Percentiles rank a stretch among this genome's conserved stretches.
These are phyloP conservation scores for Larimichthys crocea DNA, from an alignment of 2,113 vertebrate genomes.

Conservation along the genomic window DNA sequence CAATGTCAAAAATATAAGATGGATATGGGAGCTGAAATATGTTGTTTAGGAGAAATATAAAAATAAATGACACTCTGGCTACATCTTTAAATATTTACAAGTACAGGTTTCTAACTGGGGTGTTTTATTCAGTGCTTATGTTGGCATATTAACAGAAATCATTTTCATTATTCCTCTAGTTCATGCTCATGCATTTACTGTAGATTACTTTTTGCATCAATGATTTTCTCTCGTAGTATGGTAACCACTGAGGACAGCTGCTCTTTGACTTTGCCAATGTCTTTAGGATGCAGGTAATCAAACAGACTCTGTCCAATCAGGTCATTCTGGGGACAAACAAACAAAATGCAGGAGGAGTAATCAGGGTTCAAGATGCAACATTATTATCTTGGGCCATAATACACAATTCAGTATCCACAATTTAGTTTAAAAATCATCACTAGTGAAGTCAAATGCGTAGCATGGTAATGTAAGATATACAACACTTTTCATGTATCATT, in stretches of 20 bases:
- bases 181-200: not conserved
- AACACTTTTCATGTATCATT: not conserved
- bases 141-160: too few species aligned
- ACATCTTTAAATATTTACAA: not conserved
- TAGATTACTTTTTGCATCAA: not conserved
- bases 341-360: not conserved
- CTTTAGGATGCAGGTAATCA: conserved; percentile 22
- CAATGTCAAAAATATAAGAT: not conserved
- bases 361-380: not conserved
- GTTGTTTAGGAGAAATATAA: too few species aligned
- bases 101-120: too few species aligned
- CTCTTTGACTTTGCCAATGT: conserved; percentile 14
- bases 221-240: not conserved
- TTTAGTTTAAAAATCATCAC: not conserved
- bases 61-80: too few species aligned
- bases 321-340: conserved; percentile 10
- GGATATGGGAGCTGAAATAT: too few species aligned
- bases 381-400: not conserved
- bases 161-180: too few species aligned
- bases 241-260: not conserved
- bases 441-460: not conserved
- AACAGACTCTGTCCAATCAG: conserved; percentile 29
- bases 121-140: too few species aligned
- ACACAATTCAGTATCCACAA: not conserved
- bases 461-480: not conserved